Percentiles rank a stretch among this genome's conserved stretches.
These are phyloP conservation scores for Jaculus jaculus DNA, from an alignment of 2,113 vertebrate species.

Conservation along the genomic window DNA sequence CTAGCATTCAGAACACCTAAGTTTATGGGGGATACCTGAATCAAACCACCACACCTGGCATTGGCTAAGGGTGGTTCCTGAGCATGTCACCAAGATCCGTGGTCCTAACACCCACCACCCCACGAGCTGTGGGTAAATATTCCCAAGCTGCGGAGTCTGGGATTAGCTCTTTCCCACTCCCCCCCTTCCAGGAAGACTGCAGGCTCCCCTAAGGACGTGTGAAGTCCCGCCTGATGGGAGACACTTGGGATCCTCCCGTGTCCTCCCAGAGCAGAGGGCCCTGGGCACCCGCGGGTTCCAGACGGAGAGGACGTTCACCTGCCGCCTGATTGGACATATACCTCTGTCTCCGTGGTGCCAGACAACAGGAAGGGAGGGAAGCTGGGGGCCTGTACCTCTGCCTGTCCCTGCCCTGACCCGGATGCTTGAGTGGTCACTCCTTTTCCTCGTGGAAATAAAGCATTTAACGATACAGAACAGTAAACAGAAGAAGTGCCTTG, in stretches of 20 bases:
- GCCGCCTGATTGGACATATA: background rate
- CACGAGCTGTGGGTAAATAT: rapidly evolving
- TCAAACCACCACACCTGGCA: too few relatives aligned
- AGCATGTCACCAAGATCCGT: background rate
- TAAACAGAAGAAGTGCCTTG: background rate
- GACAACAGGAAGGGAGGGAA: background rate
- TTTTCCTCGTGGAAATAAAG: background rate
- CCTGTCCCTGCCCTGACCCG: rapidly evolving
- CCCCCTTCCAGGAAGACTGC: background rate
- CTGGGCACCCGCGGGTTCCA: background rate
- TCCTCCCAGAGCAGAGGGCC: background rate
- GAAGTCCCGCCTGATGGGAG: background rate
- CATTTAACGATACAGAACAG: rapidly evolving
- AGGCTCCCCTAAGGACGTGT: too few relatives aligned
- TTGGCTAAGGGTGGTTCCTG: rapidly evolving
- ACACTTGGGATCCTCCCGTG: background rate
- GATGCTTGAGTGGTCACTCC: rapidly evolving
- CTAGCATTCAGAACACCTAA: too few relatives aligned
- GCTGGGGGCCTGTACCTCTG: rapidly evolving
- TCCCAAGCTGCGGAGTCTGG: background rate
- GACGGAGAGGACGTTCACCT: background rate
- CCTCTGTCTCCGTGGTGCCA: conserved; percentile 15
- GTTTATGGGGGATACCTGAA: too few relatives aligned
- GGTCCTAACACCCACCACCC: background rate
- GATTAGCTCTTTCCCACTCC: rapidly evolving